Base-by-base conservation (phyloP, 2,888 invertebrate genomes). In the Lasius platythorax region DNA sequence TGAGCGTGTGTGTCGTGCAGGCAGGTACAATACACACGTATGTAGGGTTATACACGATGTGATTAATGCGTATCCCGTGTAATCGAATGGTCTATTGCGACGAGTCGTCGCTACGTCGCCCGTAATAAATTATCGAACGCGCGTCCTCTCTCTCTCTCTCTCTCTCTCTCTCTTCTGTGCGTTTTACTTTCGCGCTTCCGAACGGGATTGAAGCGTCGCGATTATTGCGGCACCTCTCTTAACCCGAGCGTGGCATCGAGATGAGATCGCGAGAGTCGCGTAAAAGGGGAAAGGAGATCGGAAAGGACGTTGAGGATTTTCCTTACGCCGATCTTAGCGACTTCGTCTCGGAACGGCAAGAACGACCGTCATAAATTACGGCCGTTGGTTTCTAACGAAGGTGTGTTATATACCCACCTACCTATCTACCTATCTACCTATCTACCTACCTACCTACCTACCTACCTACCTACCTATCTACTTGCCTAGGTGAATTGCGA, bases 311-410 rank as follows among this genome's bases (percentile, higher is more conserved):
- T n/a, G 53, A 61, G 78, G 73, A 50, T 87, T 72, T 75, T 70
- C 66, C 33, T 46, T 18, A 58, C 72, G 37, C 30, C 63, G 37
- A 82, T 70, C 66, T 40, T 40, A 66, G 40, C 66, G 73, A 83
- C 68, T 85, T 43, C 15, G 58, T 58, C 66, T 74, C 23, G 83
- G 50, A 81, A 81, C 18, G 74, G 61, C 58, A 82, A 68, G 82
- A 82, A 89, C 64, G 82, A 68, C 23, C 76, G 75, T 68, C 83
- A 56, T 90, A 87, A 90, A 88, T 91, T 87, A 88, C 83, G 70
- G 43, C 50, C 64, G 63, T 76, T 72, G 82, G 82, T 82, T 85
- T 85, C 81, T 68, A 72, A 86, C 88, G 87, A 83, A 88, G 90
- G 88, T 89, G 91, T 87, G 90, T 85, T 82, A 79, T 53, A 53